Conservation (phyloP, 1,140 invertebrate species). For the Trachymyrmex septentrionalis region DNA sequence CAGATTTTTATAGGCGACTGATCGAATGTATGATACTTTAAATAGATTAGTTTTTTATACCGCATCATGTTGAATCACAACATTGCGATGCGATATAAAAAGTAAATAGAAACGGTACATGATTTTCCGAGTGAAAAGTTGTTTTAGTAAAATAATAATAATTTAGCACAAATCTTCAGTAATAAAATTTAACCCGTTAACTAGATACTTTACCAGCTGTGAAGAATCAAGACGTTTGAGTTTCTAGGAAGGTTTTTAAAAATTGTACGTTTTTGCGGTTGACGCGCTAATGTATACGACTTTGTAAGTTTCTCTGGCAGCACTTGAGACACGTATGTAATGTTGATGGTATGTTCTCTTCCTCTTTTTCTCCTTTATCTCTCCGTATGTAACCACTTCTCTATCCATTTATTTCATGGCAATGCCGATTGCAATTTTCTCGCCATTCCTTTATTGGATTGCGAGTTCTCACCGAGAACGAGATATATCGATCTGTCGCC, state of each 20-base stretch:
- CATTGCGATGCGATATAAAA: not conserved
- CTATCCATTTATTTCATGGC: constrained; percentile 66
- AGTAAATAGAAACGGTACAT: not conserved
- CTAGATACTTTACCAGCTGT: not conserved
- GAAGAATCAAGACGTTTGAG: not conserved
- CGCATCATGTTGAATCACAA: not conserved
- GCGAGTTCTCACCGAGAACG: constrained; percentile 65
- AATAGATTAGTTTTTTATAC: not conserved
- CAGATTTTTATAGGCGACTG: not conserved
- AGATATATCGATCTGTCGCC: constrained; percentile 76
- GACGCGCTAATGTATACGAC: not conserved
- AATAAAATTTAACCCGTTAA: not conserved
- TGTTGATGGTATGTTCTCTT: not conserved
- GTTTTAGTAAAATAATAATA: not conserved
- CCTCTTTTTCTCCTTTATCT: not conserved
- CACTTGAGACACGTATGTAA: not conserved
- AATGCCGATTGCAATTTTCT: constrained; percentile 70
- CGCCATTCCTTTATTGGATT: constrained; percentile 74
- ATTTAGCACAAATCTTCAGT: not conserved
- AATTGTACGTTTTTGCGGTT: not conserved
- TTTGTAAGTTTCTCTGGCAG: not conserved
- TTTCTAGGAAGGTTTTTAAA: not conserved
- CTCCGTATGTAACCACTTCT: constrained; percentile 33
- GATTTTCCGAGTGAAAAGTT: not conserved
- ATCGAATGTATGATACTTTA: not conserved